Percentiles rank a stretch among this genome's conserved stretches.
phyloP scores from a whole-genome alignment of 1,140 invertebrate genomes.

The Drosophila funebris region DNA sequence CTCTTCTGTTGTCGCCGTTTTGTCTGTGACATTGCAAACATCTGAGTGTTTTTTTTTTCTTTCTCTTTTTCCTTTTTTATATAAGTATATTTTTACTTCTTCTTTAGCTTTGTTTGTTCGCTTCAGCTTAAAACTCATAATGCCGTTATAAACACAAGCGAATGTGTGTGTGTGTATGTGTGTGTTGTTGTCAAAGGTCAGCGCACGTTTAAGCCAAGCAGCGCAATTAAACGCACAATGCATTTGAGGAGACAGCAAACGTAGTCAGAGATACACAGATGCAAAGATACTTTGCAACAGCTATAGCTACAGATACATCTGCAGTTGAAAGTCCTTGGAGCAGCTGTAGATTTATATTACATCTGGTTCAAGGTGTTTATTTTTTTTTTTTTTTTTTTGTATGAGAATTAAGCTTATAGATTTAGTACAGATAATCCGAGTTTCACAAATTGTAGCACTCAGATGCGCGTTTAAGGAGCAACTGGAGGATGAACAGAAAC shows the following conservation, averaged over 20 bases:
- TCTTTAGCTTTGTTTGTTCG: conserved; percentile 39
- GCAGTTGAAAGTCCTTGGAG: background rate
- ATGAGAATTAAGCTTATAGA: background rate
- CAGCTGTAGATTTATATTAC: background rate
- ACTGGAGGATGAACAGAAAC: background rate
- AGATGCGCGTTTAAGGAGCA: no score
- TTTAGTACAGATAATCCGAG: background rate
- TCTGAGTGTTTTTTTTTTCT: conserved; percentile 45
- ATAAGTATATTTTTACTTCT: conserved; percentile 40
- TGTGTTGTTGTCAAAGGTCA: conserved; percentile 71
- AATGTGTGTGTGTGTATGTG: conserved; percentile 36
- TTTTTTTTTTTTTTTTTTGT: background rate
- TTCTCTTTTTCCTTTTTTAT: conserved; percentile 44
- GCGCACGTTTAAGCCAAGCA: conserved; percentile 80
- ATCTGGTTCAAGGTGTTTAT: conserved; percentile 2
- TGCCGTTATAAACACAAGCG: conserved; percentile 76
- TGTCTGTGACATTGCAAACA: conserved; percentile 75
- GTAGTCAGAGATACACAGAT: conserved; percentile 9
- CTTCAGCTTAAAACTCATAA: conserved; percentile 79
- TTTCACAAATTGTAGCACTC: background rate
- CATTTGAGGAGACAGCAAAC: conserved; percentile 45
- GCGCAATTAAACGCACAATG: conserved; percentile 79
- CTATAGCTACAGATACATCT: background rate
- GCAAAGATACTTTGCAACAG: no score
- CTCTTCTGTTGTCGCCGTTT: conserved; percentile 70